Percentiles rank a stretch among this genome's conserved stretches.
phyloP scores from a whole-genome alignment of 2,797 vertebrate genomes.

The Podargus strigoides region DNA sequence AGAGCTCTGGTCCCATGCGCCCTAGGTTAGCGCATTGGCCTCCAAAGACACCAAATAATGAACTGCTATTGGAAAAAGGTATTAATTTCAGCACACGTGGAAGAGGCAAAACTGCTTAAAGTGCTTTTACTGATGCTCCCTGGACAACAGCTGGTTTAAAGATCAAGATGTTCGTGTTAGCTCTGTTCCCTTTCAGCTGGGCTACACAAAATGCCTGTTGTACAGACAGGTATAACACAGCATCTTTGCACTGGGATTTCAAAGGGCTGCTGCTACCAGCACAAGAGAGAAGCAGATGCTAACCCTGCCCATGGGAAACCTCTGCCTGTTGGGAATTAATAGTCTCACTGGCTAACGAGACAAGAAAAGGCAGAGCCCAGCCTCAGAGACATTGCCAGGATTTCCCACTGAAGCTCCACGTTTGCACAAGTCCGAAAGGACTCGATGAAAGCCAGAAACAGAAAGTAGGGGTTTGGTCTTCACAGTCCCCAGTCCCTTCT shows the following conservation, averaged over 20 bases:
- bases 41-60: constrained; percentile 22
- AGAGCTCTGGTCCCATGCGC: neutral
- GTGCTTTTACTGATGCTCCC: constrained; percentile 22
- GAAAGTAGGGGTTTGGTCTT: neutral
- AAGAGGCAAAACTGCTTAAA: neutral
- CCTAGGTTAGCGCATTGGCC: neutral
- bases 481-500: neutral
- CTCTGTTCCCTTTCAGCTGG: neutral
- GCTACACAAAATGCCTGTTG: neutral
- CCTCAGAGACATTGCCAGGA: neutral
- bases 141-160: constrained; percentile 22
- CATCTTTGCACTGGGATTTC: neutral
- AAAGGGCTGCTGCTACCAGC: neutral
- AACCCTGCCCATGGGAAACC: neutral
- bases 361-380: neutral
- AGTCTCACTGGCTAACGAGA: neutral
- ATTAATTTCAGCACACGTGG: constrained; percentile 23
- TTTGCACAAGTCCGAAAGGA: neutral
- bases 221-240: neutral
- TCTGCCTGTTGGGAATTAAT: neutral
- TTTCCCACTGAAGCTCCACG: accelerated
- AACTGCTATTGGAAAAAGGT: constrained; percentile 23
- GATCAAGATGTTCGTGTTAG: neutral
- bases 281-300: neutral
- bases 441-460: neutral